Evolutionary conservation across 2,888 invertebrate species (phyloP).

Genomic region (Xylophagus ater): DNA sequence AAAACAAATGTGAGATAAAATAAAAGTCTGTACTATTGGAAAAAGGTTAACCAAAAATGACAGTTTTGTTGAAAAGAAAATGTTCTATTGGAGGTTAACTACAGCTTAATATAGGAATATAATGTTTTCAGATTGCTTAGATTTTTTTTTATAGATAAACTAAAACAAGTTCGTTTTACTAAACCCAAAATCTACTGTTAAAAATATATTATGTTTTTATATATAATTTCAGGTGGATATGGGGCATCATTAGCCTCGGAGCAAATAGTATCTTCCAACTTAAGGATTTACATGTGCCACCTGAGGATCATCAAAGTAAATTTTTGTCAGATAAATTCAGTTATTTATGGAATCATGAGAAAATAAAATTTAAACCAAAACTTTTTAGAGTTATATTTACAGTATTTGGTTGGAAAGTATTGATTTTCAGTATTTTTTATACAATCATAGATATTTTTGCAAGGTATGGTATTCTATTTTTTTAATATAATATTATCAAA

Average conservation of each 20-base stretch:
- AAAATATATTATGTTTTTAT: neutral
- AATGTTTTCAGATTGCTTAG: too few species aligned
- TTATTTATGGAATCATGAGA: slow-evolving; percentile 14
- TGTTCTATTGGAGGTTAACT: too few species aligned
- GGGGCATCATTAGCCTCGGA: slow-evolving; percentile 15
- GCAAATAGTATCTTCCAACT: slow-evolving; percentile 12
- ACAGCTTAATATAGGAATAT: too few species aligned
- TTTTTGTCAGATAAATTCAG: slow-evolving; percentile 11
- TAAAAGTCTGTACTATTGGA: too few species aligned
- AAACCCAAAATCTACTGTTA: too few species aligned
- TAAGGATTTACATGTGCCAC: slow-evolving; percentile 14
- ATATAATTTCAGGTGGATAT: slow-evolving; percentile 15
- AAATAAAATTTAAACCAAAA: slow-evolving; percentile 12
- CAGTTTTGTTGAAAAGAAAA: too few species aligned
- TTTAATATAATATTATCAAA: too few species aligned
- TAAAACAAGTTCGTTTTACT: too few species aligned
- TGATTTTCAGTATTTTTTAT: slow-evolving; percentile 12
- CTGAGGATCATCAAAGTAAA: slow-evolving; percentile 9
- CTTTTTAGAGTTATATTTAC: slow-evolving; percentile 12
- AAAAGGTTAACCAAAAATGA: too few species aligned
- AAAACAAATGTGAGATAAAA: too few species aligned
- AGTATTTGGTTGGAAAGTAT: slow-evolving; percentile 11
- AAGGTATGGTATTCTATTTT: slow-evolving; percentile 1
- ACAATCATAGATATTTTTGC: slow-evolving; percentile 12
- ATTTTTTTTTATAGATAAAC: too few species aligned